Base-by-base conservation (phyloP, 2,113 vertebrate species). In the Ardeotis arabs region DNA sequence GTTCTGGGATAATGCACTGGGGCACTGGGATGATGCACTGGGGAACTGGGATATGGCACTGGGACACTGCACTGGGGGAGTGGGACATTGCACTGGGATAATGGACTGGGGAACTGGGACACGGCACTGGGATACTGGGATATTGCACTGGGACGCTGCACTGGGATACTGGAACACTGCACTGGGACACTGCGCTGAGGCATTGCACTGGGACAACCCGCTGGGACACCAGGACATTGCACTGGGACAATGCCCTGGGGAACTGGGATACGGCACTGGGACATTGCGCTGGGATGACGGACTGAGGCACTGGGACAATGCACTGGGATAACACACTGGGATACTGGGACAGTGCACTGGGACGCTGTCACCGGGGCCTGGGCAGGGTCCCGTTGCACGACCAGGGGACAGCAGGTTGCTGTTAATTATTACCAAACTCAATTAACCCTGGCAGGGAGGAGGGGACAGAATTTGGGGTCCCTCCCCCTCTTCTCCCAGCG, bases 261-360 rank as follows among this genome's bases (percentile, higher is more conserved):
- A 41, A 41, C 39, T 41, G 39, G 39, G 39, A 41, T 41, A 41
- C 11, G 12, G 39, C 39, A 41, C 39, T 12, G 39, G 11, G 39
- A 41, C 39, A 14, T 44, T 44, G 41, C 14, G 41, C 41, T 44
- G 41, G 41, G 41, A 44, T 44, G 15, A 44, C 14, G 41, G 41
- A 44, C 41, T 44, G 41, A 29, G 52, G 37, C 15, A 25, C 9
- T 27, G 41, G 50, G n/a, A 85, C 50, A 37, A 4, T 10, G 66
- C 12, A 3, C 5, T 9, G 41, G 41, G 41, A 44, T 44, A 44
- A 14, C 41, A 15, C 22, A 35, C 28, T 35, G 39, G 63, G 35
- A 63, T n/a, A 52, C 7, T 5, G 44, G 52, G 35, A 24, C 3
- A 14, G 2, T 44, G 53, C 49, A 45, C 25, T 19, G 0, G n/a